Percentiles rank a stretch among this genome's conserved stretches.
These are phyloP conservation scores for Agraylea sexmaculata DNA, from an alignment of 1,140 invertebrate genomes.

Conservation along the genomic window DNA sequence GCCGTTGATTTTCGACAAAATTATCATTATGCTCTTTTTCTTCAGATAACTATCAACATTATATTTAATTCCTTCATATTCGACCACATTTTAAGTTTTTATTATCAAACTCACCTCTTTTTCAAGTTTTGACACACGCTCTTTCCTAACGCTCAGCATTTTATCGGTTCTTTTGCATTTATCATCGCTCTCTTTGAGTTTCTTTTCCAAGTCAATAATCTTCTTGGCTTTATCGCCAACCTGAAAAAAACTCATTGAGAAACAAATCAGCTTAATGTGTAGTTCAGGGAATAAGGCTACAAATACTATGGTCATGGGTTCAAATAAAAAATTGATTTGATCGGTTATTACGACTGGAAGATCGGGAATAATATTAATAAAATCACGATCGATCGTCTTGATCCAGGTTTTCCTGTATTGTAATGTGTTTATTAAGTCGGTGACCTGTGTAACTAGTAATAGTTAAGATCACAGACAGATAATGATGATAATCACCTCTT, in stretches of 20 bases:
- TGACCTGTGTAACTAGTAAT: no score
- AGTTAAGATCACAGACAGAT: background rate
- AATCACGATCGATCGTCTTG: no score
- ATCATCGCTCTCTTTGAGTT: conserved; percentile 47
- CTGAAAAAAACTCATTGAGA: conserved; percentile 36
- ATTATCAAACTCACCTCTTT: conserved; percentile 43
- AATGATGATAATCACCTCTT: conserved; percentile 29
- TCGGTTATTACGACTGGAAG: no score
- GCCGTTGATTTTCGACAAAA: conserved; percentile 28
- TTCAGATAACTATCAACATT: conserved; percentile 40
- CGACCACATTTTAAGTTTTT: no score
- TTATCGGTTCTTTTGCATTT: conserved; percentile 48
- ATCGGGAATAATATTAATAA: no score
- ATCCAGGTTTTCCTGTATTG: no score
- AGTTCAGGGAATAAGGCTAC: no score
- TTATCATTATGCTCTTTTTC: conserved; percentile 39
- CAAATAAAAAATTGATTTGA: no score
- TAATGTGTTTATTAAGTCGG: no score
- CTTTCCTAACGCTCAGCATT: conserved; percentile 42
- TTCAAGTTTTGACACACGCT: conserved; percentile 46
- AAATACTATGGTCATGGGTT: no score
- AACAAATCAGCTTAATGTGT: conserved; percentile 6
- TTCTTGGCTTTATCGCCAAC: conserved; percentile 44
- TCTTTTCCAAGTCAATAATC: conserved; percentile 43
- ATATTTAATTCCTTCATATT: no score